Conservation (phyloP, 1,140 invertebrate genomes). For the Diprion similis region DNA sequence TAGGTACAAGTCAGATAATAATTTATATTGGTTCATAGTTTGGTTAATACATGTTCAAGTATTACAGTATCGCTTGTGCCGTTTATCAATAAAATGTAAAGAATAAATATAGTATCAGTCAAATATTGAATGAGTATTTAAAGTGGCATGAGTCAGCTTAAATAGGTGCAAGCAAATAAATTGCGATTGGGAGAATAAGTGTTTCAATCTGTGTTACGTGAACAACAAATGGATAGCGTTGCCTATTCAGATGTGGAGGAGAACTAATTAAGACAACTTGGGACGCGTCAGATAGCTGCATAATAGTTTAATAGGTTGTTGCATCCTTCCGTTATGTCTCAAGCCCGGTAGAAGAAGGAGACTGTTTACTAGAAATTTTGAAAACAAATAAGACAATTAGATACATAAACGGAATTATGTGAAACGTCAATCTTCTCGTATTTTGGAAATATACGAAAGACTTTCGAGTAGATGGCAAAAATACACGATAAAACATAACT, state of each 20-base stretch:
- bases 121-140: too few relatives aligned
- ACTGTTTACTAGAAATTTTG: constrained; percentile 21
- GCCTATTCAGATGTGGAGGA: background rate
- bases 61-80: too few relatives aligned
- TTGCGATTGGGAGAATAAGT: background rate
- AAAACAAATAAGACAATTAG: background rate
- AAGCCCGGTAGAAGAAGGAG: constrained; percentile 22
- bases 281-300: constrained; percentile 13
- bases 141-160: too few relatives aligned
- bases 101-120: too few relatives aligned
- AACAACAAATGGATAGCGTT: background rate
- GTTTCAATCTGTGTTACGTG: background rate
- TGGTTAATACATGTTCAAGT: too few relatives aligned
- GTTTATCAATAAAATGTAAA: too few relatives aligned
- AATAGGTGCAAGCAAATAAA: too few relatives aligned
- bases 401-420: background rate
- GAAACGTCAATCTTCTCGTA: background rate
- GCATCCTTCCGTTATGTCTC: constrained; percentile 23
- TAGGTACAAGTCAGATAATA: too few relatives aligned
- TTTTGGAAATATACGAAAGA: too few relatives aligned
- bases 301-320: background rate
- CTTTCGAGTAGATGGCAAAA: too few relatives aligned
- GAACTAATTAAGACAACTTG: constrained; percentile 13
- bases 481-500: too few relatives aligned
- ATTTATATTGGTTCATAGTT: too few relatives aligned